Evolutionary conservation across 2,888 invertebrate species (phyloP).

Genomic region (Apodemia hepburni): DNA sequence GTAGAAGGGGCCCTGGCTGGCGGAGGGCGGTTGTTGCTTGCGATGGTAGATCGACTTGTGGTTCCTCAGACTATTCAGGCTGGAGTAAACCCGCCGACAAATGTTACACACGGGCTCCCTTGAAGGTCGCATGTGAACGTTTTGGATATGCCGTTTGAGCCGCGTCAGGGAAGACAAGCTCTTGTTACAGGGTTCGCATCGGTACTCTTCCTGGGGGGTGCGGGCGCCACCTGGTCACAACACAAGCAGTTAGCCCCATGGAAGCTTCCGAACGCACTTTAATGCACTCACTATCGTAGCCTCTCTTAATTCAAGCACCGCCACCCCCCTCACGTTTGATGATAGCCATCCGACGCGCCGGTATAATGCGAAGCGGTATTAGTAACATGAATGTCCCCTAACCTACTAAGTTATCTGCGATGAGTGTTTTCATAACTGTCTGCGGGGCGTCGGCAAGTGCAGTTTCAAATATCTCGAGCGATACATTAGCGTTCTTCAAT

Average conservation of each 20-base stretch:
- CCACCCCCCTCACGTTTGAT: slow-evolving; percentile 70
- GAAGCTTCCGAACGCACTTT: slow-evolving; percentile 73
- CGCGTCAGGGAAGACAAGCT: slow-evolving; percentile 92
- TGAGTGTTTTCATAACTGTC: slow-evolving; percentile 51
- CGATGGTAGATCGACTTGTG: slow-evolving; percentile 96
- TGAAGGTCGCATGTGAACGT: slow-evolving; percentile 94
- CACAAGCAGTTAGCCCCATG: slow-evolving; percentile 77
- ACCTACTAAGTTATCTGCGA: slow-evolving; percentile 53
- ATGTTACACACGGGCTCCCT: slow-evolving; percentile 95
- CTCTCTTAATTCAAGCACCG: slow-evolving; percentile 70
- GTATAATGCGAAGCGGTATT: slow-evolving; percentile 66
- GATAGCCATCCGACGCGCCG: slow-evolving; percentile 65
- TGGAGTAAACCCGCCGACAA: slow-evolving; percentile 95
- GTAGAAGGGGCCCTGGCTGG: slow-evolving; percentile 64
- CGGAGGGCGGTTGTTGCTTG: slow-evolving; percentile 85
- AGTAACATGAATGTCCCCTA: slow-evolving; percentile 58
- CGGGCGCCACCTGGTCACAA: slow-evolving; percentile 86
- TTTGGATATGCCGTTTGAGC: slow-evolving; percentile 95
- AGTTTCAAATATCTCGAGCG: slow-evolving; percentile 62
- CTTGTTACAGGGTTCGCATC: slow-evolving; percentile 96
- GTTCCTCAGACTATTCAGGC: slow-evolving; percentile 93
- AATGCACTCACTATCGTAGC: slow-evolving; percentile 78
- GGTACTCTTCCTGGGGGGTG: slow-evolving; percentile 91
- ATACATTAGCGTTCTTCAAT: slow-evolving; percentile 67
- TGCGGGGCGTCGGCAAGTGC: slow-evolving; percentile 40